Conservation (phyloP, 2,888 invertebrate species). For the Labia minor region DNA sequence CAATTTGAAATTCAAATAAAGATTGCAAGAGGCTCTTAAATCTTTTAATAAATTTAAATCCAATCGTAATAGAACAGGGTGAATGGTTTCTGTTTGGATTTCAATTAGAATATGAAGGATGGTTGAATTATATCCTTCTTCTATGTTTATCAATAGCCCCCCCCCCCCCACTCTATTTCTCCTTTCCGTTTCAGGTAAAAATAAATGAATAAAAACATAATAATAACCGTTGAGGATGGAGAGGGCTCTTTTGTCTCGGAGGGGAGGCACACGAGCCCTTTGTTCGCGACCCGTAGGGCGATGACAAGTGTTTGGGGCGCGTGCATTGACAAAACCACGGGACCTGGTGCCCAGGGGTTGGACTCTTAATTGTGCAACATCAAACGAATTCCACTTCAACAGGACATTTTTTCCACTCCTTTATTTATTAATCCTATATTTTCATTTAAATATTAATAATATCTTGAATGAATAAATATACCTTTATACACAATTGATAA, state of each 20-base stretch:
- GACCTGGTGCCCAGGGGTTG: not conserved
- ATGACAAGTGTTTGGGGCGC: conserved; percentile 1
- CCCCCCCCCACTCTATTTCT: too few relatives aligned
- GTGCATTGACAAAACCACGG: conserved; percentile 7
- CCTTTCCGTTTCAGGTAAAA: not conserved
- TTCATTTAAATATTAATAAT: not conserved
- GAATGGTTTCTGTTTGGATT: not conserved
- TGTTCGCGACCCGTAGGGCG: not conserved
- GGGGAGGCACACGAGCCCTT: not conserved
- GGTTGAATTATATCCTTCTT: not conserved
- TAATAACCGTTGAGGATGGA: not conserved
- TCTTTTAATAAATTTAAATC: too few relatives aligned
- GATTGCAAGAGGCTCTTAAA: too few relatives aligned
- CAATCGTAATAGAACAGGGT: too few relatives aligned
- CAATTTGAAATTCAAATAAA: too few relatives aligned
- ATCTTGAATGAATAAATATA: too few relatives aligned
- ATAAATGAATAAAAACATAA: conserved; percentile 13
- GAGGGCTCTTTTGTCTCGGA: not conserved
- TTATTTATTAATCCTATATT: not conserved
- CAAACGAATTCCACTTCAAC: conserved; percentile 1
- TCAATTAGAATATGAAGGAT: not conserved
- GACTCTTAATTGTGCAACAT: not conserved
- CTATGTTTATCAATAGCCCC: conserved; percentile 3
- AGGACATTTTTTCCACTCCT: not conserved
- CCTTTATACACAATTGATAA: too few relatives aligned